Conservation (phyloP, 2,113 vertebrate species). For the Stomatorhinus ivindoensis region DNA sequence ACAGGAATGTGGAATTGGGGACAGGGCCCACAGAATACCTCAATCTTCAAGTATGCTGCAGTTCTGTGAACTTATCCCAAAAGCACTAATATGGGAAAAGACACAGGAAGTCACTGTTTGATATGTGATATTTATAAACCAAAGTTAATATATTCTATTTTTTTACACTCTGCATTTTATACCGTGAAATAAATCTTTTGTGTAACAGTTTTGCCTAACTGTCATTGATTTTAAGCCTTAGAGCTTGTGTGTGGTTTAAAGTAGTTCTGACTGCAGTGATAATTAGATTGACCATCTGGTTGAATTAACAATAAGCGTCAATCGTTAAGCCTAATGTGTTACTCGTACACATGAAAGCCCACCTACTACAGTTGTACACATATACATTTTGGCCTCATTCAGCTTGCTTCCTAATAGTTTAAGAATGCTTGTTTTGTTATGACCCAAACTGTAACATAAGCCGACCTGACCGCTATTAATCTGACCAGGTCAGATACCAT, state of each 20-base stretch:
- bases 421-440: background rate
- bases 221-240: background rate
- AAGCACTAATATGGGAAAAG: conserved; percentile 42
- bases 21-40: conserved; percentile 60
- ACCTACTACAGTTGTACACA: background rate
- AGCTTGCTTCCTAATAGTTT: background rate
- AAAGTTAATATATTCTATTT: conserved; percentile 72
- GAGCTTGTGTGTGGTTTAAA: background rate
- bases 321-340: background rate
- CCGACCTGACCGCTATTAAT: background rate
- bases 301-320: background rate
- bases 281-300: background rate
- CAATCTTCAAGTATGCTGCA: conserved; percentile 46
- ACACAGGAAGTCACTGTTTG: conserved; percentile 45
- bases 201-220: conserved; percentile 6
- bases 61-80: conserved; percentile 39
- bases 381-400: background rate
- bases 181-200: conserved; percentile 58
- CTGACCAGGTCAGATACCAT: background rate
- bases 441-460: background rate
- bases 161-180: conserved; percentile 59
- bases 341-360: background rate
- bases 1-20: conserved; percentile 23
- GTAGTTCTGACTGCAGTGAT: background rate
- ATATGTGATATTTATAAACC: conserved; percentile 63